phyloP scores from a whole-genome alignment of 2,797 vertebrate species.

The Peromyscus nudipes region DNA sequence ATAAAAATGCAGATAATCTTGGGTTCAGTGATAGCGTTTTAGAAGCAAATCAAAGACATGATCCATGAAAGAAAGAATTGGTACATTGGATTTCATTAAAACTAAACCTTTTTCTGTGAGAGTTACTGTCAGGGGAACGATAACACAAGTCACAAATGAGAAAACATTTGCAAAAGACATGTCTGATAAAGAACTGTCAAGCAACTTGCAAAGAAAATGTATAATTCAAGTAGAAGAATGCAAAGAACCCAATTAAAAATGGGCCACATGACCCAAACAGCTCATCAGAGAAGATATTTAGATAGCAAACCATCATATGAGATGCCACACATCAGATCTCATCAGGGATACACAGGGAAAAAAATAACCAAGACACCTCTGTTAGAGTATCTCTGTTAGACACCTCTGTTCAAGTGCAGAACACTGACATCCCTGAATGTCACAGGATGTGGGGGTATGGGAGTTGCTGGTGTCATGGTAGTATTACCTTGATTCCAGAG shows the following conservation, averaged over 20 bases:
- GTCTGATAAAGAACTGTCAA: neutral
- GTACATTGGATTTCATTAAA: neutral
- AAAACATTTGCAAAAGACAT: constrained; percentile 3
- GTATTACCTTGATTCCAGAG: neutral
- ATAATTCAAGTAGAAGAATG: neutral
- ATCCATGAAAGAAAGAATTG: neutral
- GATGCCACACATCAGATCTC: neutral
- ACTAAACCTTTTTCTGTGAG: neutral
- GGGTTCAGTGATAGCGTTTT: neutral
- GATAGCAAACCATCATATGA: neutral
- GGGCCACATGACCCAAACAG: neutral
- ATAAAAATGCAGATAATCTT: neutral
- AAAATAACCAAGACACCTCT: neutral
- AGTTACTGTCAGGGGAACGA: neutral
- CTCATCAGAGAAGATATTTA: neutral
- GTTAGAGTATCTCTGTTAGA: neutral
- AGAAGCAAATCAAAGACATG: neutral
- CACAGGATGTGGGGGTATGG: too few relatives aligned
- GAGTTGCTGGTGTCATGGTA: neutral
- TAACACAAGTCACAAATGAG: neutral
- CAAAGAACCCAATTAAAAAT: neutral
- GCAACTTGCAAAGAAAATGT: neutral
- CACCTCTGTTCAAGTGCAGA: neutral
- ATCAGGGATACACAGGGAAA: neutral
- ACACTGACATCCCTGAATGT: neutral